Evolutionary conservation across 2,888 invertebrate genomes (phyloP), one percentile per base, ranked within the genome.

Genomic region (Eupsilia transversa): DNA sequence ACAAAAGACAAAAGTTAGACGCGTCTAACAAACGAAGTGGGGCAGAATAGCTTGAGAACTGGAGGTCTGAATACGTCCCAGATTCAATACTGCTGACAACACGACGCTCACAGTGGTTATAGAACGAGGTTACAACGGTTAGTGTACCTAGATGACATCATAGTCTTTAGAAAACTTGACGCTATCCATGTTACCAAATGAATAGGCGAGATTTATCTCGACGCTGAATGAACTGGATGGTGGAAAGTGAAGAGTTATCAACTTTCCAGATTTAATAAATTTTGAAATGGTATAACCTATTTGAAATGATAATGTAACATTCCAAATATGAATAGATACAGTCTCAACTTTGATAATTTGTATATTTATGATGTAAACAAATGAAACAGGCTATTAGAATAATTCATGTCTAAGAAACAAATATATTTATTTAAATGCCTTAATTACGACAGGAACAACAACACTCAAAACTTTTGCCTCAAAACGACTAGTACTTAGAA

Each of bases 1-100:
- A 87, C 84, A 83, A 88, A 82, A 88, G 86, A 87, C 86, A 84
- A 87, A 89, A 91, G 89, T 90, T 89, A 80, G 86, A 79, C 74
- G 80, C 79, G 77, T 80, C 67, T 79, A 84, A 83, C 79, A 82
- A 77, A 79, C 61, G 72, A 90, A 91, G 85, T 91, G 72, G 88
- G 85, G 66, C 57, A 71, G 79, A 84, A 85, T 84, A 74, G 78
- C 81, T 82, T 74, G 77, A 43, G 41, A 77, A 20, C 20, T 70
- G 76, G 77, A 86, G 72, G 76, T 85, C 79, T 83, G 87, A 85
- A 86, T 87, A 85, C 81, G 79, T 67, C 43, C 83, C 49, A 78
- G 77, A 83, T 81, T 80, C 76, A 79, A 86, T 79, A 67, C 65
- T 49, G 59, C 60, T 64, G 75, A 61, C 84, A 76, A 77, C 73